Percentiles rank a stretch among this genome's conserved stretches.
Evolutionary conservation across 2,888 invertebrate genomes (phyloP).

Genomic region (Drosophila eohydei): DNA sequence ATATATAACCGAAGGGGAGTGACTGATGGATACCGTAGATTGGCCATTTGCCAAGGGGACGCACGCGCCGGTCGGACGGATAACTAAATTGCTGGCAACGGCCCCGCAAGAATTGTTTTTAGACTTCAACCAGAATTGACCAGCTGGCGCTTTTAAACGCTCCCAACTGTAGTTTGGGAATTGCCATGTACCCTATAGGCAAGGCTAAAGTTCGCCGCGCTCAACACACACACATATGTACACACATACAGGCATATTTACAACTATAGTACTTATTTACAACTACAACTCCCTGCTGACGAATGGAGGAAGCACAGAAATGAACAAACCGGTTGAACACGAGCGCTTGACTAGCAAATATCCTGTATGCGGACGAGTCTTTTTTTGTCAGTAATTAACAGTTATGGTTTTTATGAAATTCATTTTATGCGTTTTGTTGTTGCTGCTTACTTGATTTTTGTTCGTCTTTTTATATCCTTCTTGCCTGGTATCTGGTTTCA

Average conservation of each 20-base stretch:
- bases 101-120: slow-evolving; percentile 21
- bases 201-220: slow-evolving; percentile 24
- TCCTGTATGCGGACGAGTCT: not conserved
- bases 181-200: slow-evolving; percentile 21
- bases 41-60: slow-evolving; percentile 20
- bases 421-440: not conserved
- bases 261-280: slow-evolving; percentile 4
- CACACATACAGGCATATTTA: slow-evolving; percentile 1
- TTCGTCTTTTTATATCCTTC: not conserved
- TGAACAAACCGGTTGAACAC: slow-evolving; percentile 5
- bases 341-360: not conserved
- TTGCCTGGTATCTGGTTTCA: not conserved
- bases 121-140: slow-evolving; percentile 26
- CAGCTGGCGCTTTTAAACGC: slow-evolving; percentile 36
- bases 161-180: slow-evolving; percentile 48
- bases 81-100: slow-evolving; percentile 9
- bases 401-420: not conserved
- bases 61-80: not conserved
- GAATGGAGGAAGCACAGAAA: slow-evolving; percentile 16
- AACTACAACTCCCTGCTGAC: slow-evolving; percentile 30
- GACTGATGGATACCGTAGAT: slow-evolving; percentile 25
- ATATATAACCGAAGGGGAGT: slow-evolving; percentile 22
- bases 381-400: not conserved
- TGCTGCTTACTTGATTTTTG: not conserved
- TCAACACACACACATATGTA: not conserved